Conservation (phyloP, 2,113 vertebrate species). For the Sphyrna mokarran region DNA sequence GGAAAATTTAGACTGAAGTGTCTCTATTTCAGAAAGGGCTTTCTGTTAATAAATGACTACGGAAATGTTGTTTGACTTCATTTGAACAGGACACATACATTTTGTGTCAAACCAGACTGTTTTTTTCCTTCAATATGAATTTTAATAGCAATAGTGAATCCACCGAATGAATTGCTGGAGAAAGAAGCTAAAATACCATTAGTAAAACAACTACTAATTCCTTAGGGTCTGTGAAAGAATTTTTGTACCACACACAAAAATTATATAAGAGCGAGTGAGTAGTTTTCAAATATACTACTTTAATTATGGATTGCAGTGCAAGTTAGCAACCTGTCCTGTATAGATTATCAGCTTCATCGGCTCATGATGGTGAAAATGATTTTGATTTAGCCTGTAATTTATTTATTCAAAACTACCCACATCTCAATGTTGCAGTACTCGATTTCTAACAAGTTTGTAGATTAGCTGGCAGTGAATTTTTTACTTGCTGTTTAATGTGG, state of each 20-base stretch:
- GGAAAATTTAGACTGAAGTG: conserved; percentile 9
- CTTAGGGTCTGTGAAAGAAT: background rate
- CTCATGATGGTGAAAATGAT: background rate
- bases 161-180: background rate
- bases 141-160: background rate
- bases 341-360: background rate
- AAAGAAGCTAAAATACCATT: background rate
- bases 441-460: background rate
- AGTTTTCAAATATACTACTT: background rate
- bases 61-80: conserved; percentile 28
- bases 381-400: background rate
- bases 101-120: background rate
- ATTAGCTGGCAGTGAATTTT: background rate
- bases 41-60: conserved; percentile 15
- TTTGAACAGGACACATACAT: background rate
- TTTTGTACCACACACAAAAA: background rate
- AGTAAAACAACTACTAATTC: background rate
- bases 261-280: background rate
- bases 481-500: background rate
- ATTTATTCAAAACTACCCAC: background rate
- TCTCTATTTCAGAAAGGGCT: conserved; percentile 18
- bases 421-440: background rate
- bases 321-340: background rate
- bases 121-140: conserved; percentile 5
- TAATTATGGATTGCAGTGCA: background rate